Evolutionary conservation across 2,113 vertebrate genomes (phyloP), one percentile per base, ranked within the genome.

Genomic region (Gobiocypris rarus): DNA sequence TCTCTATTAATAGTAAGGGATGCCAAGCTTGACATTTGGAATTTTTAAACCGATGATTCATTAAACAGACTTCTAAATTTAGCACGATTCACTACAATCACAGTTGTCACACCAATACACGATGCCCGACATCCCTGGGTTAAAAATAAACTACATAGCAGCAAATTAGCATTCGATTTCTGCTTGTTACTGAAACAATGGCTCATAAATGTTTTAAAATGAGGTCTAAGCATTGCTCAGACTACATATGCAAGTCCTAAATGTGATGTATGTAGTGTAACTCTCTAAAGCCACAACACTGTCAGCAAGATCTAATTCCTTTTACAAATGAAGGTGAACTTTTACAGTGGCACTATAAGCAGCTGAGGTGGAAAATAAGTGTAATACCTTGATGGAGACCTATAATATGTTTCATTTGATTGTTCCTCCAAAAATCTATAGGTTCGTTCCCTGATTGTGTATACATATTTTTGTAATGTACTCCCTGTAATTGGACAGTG

Each of bases 301-400:
- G 76, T 45, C 56, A 43, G 38, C 76, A 19, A 61, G 14, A 41
- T 45, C 34, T 63, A 79, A 79, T 79, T 79, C 56, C 41, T 17
- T 26, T 61, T 63, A 79, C 76, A 79, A 61, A 79, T 63, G 56
- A 78, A 38, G 34, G n/a, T 78, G 75, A 79, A 79, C 76, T 63
- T 78, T 61, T 41, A 79, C 56, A 45, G n/a, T 11, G 22, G 54
- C 74, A 34, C 50, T 38, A 19, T 38, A 11, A 11, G 50, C 4
- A 4, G 38, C 10, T 17, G 75, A n/a, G 75, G 13, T 17, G 75
- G 56, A 43, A 43, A 78, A 78, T 45, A 14, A 26, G 75, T 14
- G 52, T n/a, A n/a, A n/a, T n/a, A n/a, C n/a, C n/a, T n/a, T n/a
- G n/a, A n/a, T n/a, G 31, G 34, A 26, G 54, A 78, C 34, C 75